Evolutionary conservation across 1,140 invertebrate genomes (phyloP).

Genomic region (Harpegnathos saltator): DNA sequence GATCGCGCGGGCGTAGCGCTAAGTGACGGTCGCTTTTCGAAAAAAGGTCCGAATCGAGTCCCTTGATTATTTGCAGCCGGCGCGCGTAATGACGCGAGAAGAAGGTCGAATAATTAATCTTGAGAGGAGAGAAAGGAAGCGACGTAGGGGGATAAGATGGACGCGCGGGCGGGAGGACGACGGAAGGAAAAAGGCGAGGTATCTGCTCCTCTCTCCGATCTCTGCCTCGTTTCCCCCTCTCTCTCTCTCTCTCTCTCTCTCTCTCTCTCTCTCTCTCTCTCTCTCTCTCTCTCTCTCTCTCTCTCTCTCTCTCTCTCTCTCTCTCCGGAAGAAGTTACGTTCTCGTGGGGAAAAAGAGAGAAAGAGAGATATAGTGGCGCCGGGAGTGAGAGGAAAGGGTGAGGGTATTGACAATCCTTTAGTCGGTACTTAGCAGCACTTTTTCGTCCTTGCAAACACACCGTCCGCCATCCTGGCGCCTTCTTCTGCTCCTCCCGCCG

Average conservation of each 20-base stretch:
- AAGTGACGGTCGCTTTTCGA: conserved; percentile 55
- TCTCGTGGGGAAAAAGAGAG: conserved; percentile 54
- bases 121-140: conserved; percentile 57
- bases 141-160: conserved; percentile 28
- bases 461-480: conserved; percentile 1
- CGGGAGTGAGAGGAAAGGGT: conserved; percentile 53
- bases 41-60: conserved; percentile 47
- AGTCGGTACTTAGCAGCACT: conserved; percentile 77
- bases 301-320: conserved; percentile 53
- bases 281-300: conserved; percentile 51
- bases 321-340: conserved; percentile 74
- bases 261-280: conserved; percentile 60
- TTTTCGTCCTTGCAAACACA: conserved; percentile 64
- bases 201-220: conserved; percentile 44
- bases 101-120: conserved; percentile 75
- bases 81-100: conserved; percentile 63
- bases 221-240: conserved; percentile 47
- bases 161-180: neutral
- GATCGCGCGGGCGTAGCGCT: conserved; percentile 36
- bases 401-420: conserved; percentile 80
- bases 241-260: conserved; percentile 54
- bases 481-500: conserved; percentile 13
- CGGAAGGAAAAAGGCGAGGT: conserved; percentile 43
- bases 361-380: conserved; percentile 58
- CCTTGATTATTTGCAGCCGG: conserved; percentile 61